phyloP scores from a whole-genome alignment of 2,113 vertebrate species.

The Macquaria australasica region DNA sequence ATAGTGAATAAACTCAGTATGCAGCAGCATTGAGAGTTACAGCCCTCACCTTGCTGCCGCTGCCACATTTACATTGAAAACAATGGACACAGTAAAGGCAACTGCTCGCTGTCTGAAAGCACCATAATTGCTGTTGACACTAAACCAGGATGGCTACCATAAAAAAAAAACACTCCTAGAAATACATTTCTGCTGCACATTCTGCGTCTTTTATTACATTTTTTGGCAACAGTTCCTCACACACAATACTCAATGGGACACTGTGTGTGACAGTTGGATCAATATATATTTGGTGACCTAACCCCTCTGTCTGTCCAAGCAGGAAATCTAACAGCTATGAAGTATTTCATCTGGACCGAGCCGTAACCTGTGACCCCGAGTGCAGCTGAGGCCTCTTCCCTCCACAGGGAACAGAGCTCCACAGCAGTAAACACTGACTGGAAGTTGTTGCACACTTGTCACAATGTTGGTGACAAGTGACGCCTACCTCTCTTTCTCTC shows the following conservation, averaged over 20 bases:
- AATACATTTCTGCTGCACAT: not conserved
- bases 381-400: constrained; percentile 46
- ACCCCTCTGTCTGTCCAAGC: constrained; percentile 72
- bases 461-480: constrained; percentile 73
- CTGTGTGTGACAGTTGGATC: constrained; percentile 69
- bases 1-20: too few species aligned
- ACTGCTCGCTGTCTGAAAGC: not conserved
- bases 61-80: too few species aligned
- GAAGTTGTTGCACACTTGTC: constrained; percentile 77
- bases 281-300: constrained; percentile 84
- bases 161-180: not conserved
- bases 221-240: constrained; percentile 35
- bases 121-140: not conserved
- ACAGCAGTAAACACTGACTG: constrained; percentile 69
- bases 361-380: constrained; percentile 76
- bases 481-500: constrained; percentile 35
- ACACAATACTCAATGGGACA: constrained; percentile 52
- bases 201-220: constrained; percentile 17
- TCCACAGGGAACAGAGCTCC: constrained; percentile 56
- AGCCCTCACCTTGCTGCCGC: too few species aligned
- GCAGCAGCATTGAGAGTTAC: too few species aligned
- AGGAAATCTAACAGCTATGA: constrained; percentile 78
- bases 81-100: too few species aligned
- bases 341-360: constrained; percentile 76
- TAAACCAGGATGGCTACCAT: not conserved